Percentiles rank a stretch among this genome's conserved stretches.
Conservation (phyloP, 2,888 invertebrate species). For the Kryphioiulus occultus region DNA sequence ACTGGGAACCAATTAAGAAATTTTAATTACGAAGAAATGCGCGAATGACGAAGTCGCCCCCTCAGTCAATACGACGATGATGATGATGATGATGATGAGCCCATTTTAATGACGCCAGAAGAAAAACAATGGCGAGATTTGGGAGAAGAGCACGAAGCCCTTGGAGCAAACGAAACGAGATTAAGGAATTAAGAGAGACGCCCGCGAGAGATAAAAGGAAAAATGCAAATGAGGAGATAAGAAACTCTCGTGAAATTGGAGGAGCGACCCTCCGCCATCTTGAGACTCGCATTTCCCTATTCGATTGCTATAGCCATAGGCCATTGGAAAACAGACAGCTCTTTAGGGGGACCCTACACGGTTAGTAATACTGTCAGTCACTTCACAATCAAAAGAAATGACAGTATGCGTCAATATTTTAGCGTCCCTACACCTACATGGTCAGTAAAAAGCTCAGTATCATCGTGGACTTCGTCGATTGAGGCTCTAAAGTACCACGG, state of each 20-base stretch:
- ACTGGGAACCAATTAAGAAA: conserved; percentile 30
- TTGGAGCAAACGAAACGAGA: conserved; percentile 26
- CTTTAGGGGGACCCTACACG: too few relatives aligned
- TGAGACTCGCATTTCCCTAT: not conserved
- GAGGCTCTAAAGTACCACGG: too few relatives aligned
- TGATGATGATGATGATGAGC: conserved; percentile 24
- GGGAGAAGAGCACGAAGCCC: not conserved
- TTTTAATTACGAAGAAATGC: conserved; percentile 31
- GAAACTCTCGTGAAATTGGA: not conserved
- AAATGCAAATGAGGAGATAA: conserved; percentile 31
- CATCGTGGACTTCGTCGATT: too few relatives aligned
- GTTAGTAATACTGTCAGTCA: too few relatives aligned
- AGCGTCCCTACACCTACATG: too few relatives aligned
- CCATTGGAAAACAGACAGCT: too few relatives aligned
- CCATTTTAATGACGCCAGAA: conserved; percentile 35
- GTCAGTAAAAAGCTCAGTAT: too few relatives aligned
- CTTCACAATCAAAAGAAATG: too few relatives aligned
- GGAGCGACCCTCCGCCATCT: conserved; percentile 6
- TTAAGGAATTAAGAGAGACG: conserved; percentile 17
- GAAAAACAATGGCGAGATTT: conserved; percentile 30
- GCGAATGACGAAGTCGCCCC: conserved; percentile 31
- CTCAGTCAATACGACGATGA: conserved; percentile 35
- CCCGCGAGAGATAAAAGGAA: conserved; percentile 20
- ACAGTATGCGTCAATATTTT: too few relatives aligned
- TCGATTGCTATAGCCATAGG: too few relatives aligned